Base-by-base conservation (phyloP, 1,140 invertebrate genomes). In the Papilio polytes region DNA sequence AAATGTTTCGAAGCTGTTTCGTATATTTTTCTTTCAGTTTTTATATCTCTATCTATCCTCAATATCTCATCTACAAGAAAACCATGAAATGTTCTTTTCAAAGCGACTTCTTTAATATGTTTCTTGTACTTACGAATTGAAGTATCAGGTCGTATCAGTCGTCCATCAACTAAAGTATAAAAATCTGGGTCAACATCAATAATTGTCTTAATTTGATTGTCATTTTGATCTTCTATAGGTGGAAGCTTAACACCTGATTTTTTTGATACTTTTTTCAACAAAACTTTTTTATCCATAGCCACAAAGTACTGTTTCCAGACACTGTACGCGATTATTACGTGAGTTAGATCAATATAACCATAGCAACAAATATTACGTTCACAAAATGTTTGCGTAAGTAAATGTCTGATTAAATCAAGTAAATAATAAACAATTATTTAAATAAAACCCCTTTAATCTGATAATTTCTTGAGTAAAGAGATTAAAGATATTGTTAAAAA, bases 151-250 rank as follows among this genome's bases (percentile, higher is more conserved):
- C 95, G 90, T 3, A 96, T 95, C 3, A 95, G 89, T 79, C 95
- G 89, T 56, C 96, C 96, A 87, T 95, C 94, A 2, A 97, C 90
- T 84, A 96, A 90, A 7, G 94, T 95, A 85, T 96, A 97, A 86
- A 95, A 97, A 46, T 95, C 90, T 3, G 96, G 96, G 91, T 97
- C 96, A 3, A 97, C 91, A 83, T 97, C 96, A 9, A 95, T 72
- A 74, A 96, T 94, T 41, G 96, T 95, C 86, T 94, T 94, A 12
- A 92, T 83, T 82, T 89, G 78, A 84, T 80, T 51, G 70, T 85
- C 82, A 74, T 83, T 70, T 80, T 81, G 70, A 86, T 85, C 36
- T 84, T 91, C 88, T 80, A 91, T 91, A 48, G 92, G 86, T 80
- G 92, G 90, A 80, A 93, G 80, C 81, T 91, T 95, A 31, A 92